Evolutionary conservation across 2,797 vertebrate species (phyloP).

Genomic region (Danio choprae): DNA sequence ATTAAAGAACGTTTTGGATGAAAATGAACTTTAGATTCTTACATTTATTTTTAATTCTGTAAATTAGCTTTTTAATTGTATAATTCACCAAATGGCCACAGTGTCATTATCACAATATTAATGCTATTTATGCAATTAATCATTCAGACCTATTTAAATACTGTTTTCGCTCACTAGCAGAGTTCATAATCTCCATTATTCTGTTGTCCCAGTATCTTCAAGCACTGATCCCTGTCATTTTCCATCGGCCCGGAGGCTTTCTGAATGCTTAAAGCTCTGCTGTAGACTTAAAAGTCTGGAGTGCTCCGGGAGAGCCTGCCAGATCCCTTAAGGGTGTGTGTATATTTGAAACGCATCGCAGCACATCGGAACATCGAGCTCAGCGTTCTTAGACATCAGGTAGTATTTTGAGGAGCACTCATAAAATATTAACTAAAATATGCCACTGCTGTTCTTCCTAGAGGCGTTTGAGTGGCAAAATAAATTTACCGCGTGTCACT

Average conservation of each 20-base stretch:
- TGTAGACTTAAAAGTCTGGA: constrained; percentile 18
- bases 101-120: no score
- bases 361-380: constrained; percentile 47
- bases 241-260: constrained; percentile 4
- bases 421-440: constrained; percentile 51
- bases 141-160: no score
- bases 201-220: constrained; percentile 4
- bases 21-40: no score
- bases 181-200: not conserved
- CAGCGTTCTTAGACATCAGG: constrained; percentile 43
- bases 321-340: constrained; percentile 39
- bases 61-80: no score
- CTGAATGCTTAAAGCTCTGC: constrained; percentile 9
- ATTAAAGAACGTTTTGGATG: no score
- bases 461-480: constrained; percentile 10
- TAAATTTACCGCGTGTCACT: constrained; percentile 27
- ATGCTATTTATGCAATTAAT: no score
- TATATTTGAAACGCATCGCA: constrained; percentile 44
- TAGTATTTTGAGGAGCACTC: constrained; percentile 50
- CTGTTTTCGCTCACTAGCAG: not conserved
- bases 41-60: no score
- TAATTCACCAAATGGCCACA: no score
- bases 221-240: not conserved
- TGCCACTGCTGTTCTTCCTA: constrained; percentile 24
- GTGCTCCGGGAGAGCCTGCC: constrained; percentile 12